phyloP scores from a whole-genome alignment of 1,140 invertebrate species.

The Aphidius ervi region DNA sequence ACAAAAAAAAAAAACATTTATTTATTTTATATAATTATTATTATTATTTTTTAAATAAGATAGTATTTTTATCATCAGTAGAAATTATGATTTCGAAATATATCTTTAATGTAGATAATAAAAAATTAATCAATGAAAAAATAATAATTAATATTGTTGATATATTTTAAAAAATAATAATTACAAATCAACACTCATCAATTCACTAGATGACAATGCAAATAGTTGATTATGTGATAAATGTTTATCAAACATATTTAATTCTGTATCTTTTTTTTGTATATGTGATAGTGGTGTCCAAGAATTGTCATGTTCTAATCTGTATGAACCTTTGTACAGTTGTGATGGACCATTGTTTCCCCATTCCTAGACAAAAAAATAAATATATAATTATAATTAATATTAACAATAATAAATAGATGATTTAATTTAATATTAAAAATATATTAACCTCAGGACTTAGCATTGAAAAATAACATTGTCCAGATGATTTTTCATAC shows the following conservation, averaged over 20 bases:
- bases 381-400: constrained; percentile 20
- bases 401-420: too few relatives aligned
- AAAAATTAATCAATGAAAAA: too few relatives aligned
- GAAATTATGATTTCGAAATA: too few relatives aligned
- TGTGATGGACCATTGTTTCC: constrained; percentile 55
- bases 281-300: constrained; percentile 61
- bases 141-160: too few relatives aligned
- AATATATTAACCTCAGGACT: constrained; percentile 60
- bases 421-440: constrained; percentile 4
- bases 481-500: constrained; percentile 62
- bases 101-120: too few relatives aligned
- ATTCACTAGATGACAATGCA: constrained; percentile 18
- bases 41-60: too few relatives aligned
- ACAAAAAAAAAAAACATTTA: too few relatives aligned
- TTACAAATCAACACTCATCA: constrained; percentile 23
- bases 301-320: constrained; percentile 64
- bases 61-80: too few relatives aligned
- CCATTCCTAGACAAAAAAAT: constrained; percentile 60
- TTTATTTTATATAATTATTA: too few relatives aligned
- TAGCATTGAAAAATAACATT: constrained; percentile 68
- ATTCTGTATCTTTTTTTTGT: constrained; percentile 34
- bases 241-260: constrained; percentile 32
- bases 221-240: constrained; percentile 23
- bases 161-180: too few relatives aligned
- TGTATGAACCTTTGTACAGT: constrained; percentile 62